Percentiles rank a stretch among this genome's conserved stretches.
Evolutionary conservation across 2,797 vertebrate species (phyloP).

Genomic region (Anguilla megastoma): DNA sequence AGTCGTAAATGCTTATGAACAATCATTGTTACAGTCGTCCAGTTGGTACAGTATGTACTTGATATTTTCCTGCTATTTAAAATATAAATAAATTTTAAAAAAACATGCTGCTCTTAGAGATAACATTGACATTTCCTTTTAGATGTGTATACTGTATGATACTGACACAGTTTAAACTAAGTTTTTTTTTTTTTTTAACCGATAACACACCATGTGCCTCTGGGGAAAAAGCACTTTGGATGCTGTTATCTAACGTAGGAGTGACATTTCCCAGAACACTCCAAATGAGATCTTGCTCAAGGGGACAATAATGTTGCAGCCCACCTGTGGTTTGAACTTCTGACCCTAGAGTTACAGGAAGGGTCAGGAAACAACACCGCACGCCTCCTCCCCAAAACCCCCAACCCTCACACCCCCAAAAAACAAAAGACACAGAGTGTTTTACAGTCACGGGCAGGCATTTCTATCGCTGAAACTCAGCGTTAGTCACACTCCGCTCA

Average conservation of each 20-base stretch:
- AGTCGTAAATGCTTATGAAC: not conserved
- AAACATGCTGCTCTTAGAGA: not conserved
- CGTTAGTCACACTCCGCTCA: not conserved
- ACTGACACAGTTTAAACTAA: not conserved
- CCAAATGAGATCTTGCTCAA: conserved; percentile 9
- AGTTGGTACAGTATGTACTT: not conserved
- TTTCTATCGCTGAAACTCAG: not conserved
- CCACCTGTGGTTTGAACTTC: conserved; percentile 18
- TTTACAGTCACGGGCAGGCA: not conserved
- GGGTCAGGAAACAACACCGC: conserved; percentile 8
- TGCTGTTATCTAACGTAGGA: not conserved
- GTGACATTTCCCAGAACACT: conserved; percentile 3
- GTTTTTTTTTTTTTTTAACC: not conserved
- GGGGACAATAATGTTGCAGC: not conserved
- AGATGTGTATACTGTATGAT: not conserved
- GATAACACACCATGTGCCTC: not conserved
- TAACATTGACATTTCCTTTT: not conserved
- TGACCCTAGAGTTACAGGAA: conserved; percentile 1
- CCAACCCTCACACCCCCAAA: not conserved
- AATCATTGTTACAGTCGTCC: not conserved
- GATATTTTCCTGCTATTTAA: not conserved
- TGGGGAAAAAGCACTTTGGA: not conserved
- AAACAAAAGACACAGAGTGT: not conserved
- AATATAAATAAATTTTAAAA: not conserved
- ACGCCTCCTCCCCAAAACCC: not conserved